phyloP scores from a whole-genome alignment of 2,797 vertebrate species.

The Cuculus canorus region DNA sequence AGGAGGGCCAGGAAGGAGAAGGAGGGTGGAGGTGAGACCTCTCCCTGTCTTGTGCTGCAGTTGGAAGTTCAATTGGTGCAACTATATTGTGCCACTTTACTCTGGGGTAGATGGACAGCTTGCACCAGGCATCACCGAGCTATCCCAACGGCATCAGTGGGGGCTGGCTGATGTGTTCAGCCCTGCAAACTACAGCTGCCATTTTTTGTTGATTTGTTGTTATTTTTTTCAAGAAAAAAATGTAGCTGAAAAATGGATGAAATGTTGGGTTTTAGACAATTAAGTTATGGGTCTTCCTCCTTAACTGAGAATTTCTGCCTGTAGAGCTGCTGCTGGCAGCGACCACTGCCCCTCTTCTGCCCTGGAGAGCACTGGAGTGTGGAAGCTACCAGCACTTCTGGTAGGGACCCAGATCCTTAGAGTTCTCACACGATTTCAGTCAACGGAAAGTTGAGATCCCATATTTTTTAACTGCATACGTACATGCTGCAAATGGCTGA shows the following conservation, averaged over 20 bases:
- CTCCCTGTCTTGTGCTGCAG: not conserved
- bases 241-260: not conserved
- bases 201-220: not conserved
- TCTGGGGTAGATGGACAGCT: not conserved
- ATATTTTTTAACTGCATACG: fast-evolving
- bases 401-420: not conserved
- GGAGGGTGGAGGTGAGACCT: not conserved
- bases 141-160: fast-evolving
- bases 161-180: not conserved
- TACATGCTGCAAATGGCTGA: not conserved
- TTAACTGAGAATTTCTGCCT: not conserved
- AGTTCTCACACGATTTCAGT: not conserved
- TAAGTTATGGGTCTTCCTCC: not conserved
- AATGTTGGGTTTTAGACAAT: not conserved
- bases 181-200: not conserved
- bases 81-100: not conserved
- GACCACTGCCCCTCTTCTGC: not conserved
- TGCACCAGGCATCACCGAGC: not conserved
- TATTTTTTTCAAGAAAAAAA: not conserved
- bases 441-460: not conserved
- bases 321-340: not conserved
- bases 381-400: not conserved
- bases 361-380: not conserved
- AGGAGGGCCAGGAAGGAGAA: not conserved
- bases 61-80: not conserved